Evolutionary conservation across 2,888 invertebrate genomes (phyloP), one percentile per base, ranked within the genome.

Genomic region (Andrena bicolor): DNA sequence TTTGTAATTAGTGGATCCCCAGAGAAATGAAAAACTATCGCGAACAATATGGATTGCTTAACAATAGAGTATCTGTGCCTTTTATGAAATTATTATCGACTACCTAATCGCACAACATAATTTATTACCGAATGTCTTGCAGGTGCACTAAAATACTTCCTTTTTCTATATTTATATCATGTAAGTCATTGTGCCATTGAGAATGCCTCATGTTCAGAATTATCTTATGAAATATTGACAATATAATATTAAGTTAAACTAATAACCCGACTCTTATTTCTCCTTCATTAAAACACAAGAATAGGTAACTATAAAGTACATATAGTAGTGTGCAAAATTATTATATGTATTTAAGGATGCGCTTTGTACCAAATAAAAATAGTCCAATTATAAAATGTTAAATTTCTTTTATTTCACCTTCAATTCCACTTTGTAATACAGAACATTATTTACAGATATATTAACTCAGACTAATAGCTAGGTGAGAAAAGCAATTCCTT

Each of bases 171-270:
- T 66, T 82, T 77, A 77, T 77, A 82, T 70, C 35, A 30, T 68
- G 32, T 72, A 78, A 83, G 75, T 72, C 72, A 76, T 49, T 83
- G 84, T 84, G 84, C 84, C 84, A 84, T 84, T 68, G 60, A 79
- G 28, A 64, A 71, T 68, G 49, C 74, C 65, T 76, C 53, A 70
- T 70, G 65, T 70, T 71, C 81, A 80, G 71, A 80, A 80, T 72
- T 56, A 70, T 73, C 6, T 41, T 75, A 64, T 58, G 53, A n/a
- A 71, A 48, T 79, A 79, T 65, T 16, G 65, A 68, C 71, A 49
- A 69, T 63, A 66, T 64, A 68, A 65, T 58, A 51, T 79, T 77
- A 66, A 78, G 72, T 66, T 80, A 79, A 80, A 73, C 35, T 73
- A 79, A 69, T 20, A 26, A 32, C 23, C 32, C 72, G 30, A 56